Evolutionary conservation across 2,113 vertebrate genomes (phyloP), one percentile per base, ranked within the genome.

Genomic region (Odontophorus gujanensis): DNA sequence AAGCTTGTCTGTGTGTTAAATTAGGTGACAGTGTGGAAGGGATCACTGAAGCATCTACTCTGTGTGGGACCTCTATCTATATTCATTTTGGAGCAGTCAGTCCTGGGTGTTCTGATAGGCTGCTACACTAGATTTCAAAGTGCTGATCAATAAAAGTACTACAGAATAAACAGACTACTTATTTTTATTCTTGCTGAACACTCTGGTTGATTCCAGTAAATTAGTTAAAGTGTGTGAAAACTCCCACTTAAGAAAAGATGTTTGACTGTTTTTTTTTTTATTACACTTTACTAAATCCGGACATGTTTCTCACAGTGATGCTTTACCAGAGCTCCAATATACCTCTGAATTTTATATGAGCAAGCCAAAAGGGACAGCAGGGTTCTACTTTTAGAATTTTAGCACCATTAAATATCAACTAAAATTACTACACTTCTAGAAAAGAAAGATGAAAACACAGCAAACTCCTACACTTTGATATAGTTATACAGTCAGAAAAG

Each of bases 201-300:
- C 82, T 95, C 92, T 69, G 92, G 75, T 58, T 90, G 74, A 92
- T 87, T 95, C 68, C 90, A 93, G 74, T 81, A 95, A 96, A 95
- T 95, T 90, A 84, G 83, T 83, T 94, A 53, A 36, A 62, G 47
- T 81, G 51, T 95, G 94, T 89, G 89, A 96, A 96, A 96, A 94
- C 75, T 85, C 96, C 92, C 87, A 92, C 93, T 59, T 59, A 92
- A 91, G 90, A 92, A 79, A 92, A 93, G 94, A 93, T 79, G 67
- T 78, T 96, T 81, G 76, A 88, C 63, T 92, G 7, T 2, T 0
- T 82, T 94, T 78, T 78, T 94, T 95, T 96, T 91, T 55, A 79
- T 92, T 95, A 71, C 92, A 61, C 66, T 93, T 95, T 95, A 84
- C 87, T 95, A 92, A 96, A 96, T 93, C 81, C 79, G 86, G 87